These are phyloP conservation scores for Zeuzera pyrina DNA, from an alignment of 2,888 invertebrate genomes.

Conservation along the genomic window DNA sequence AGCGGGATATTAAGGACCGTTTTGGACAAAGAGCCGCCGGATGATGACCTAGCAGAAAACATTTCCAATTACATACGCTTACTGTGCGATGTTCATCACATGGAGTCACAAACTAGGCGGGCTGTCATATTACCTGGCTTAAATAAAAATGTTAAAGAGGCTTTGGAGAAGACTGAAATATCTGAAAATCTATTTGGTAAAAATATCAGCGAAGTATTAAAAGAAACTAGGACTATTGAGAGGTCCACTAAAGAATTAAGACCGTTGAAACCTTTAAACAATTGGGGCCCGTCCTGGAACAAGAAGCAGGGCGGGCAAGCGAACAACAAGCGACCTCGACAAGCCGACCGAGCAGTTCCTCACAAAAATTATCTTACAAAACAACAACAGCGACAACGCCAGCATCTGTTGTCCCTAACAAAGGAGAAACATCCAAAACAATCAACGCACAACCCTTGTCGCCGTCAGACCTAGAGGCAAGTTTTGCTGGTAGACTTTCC, in stretches of 20 bases:
- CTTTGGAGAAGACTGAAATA: neutral
- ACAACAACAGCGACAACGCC: neutral
- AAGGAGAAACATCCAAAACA: neutral
- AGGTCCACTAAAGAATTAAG: neutral
- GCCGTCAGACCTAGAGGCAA: neutral
- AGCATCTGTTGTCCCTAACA: too few relatives aligned
- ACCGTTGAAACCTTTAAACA: neutral
- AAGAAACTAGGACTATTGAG: neutral
- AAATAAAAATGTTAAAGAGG: slow-evolving; percentile 1
- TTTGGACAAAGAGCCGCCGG: neutral
- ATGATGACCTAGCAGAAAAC: neutral
- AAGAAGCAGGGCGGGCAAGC: neutral
- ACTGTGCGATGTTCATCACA: neutral
- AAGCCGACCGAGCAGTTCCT: neutral
- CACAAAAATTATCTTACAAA: too few relatives aligned
- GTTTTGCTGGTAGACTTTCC: too few relatives aligned
- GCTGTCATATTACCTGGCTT: slow-evolving; percentile 1
- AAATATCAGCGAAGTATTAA: neutral
- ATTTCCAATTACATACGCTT: neutral
- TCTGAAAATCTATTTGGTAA: neutral
- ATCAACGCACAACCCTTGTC: neutral
- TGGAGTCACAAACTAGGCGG: slow-evolving; percentile 1
- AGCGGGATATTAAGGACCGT: neutral
- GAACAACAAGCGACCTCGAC: neutral
- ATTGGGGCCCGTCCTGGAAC: slow-evolving; percentile 1